Evolutionary conservation across 2,797 vertebrate species (phyloP), one percentile per base, ranked within the genome.

Genomic region (Lepilemur ruficaudatus): DNA sequence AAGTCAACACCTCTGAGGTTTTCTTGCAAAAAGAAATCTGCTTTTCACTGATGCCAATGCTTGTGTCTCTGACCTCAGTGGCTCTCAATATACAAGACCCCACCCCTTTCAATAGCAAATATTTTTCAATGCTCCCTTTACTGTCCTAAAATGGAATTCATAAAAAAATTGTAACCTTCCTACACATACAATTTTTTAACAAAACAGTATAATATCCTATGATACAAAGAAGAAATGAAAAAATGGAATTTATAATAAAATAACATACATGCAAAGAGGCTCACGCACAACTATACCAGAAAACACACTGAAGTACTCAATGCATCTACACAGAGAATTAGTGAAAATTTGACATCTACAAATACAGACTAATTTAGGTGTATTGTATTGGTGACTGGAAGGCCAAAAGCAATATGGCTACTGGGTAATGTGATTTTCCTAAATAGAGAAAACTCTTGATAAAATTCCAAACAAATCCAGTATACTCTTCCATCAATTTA

Each of bases 391-490:
- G 11, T 30, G 7, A 85, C 38, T 17, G 4, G 9, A 61, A 89
- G 72, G 7, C 32, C 72, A 70, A 78, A 89, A 91, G 50, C 25
- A 80, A 59, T 55, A 32, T 61, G 30, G 25, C 32, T 6, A 14
- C 7, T 79, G 32, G 30, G 28, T 35, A 46, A 65, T 30, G 5
- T 13, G 52, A 11, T 59, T 81, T 86, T 81, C 52, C 38, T 50
- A 94, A 82, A 59, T 59, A 46, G 30, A 23, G 30, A 84, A 35
- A 70, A 78, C 30, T 76, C 80, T 46, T 72, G 22, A 28, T 75
- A 83, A 91, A 97, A 5, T 59, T 20, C 25, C 48, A 90, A 75
- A 78, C 7, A n/a, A 92, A 90, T 85, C 79, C 89, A 57, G 25
- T 67, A 41, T n/a, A 75, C 30, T 73, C 13, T 61, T 83, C 38